These are phyloP conservation scores for Papio anubis DNA, from an alignment of 2,113 vertebrate species.

Conservation along the genomic window DNA sequence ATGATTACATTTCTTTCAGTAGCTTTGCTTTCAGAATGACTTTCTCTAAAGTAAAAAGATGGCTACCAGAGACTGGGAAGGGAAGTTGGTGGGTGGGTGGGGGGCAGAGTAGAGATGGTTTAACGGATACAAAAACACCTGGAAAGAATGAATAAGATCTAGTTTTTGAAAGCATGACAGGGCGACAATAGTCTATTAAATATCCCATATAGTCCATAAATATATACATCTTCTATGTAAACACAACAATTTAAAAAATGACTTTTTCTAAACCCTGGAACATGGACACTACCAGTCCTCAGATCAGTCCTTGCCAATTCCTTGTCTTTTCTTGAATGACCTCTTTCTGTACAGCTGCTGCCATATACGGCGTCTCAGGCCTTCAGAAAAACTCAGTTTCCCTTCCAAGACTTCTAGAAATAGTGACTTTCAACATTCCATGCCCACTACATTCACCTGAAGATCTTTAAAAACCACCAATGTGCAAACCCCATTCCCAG, in stretches of 20 bases:
- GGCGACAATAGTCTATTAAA: no score
- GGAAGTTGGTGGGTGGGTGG: no score
- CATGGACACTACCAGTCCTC: fast-evolving
- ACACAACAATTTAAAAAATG: neutral
- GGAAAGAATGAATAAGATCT: no score
- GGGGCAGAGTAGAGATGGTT: no score
- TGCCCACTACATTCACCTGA: neutral
- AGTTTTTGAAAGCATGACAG: no score
- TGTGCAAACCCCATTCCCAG: neutral
- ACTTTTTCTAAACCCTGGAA: neutral
- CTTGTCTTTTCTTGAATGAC: neutral
- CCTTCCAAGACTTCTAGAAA: neutral
- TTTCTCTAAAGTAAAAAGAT: neutral
- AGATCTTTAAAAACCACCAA: neutral
- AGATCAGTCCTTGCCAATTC: fast-evolving
- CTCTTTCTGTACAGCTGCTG: neutral
- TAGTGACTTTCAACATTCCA: neutral
- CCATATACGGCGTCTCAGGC: fast-evolving
- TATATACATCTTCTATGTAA: no score
- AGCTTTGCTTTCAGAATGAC: neutral
- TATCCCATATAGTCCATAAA: no score
- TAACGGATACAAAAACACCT: no score
- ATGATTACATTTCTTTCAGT: neutral
- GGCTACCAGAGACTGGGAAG: no score
- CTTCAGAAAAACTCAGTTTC: neutral